Evolutionary conservation across 2,888 invertebrate genomes (phyloP).

Genomic region (Heterodera filipjevi): DNA sequence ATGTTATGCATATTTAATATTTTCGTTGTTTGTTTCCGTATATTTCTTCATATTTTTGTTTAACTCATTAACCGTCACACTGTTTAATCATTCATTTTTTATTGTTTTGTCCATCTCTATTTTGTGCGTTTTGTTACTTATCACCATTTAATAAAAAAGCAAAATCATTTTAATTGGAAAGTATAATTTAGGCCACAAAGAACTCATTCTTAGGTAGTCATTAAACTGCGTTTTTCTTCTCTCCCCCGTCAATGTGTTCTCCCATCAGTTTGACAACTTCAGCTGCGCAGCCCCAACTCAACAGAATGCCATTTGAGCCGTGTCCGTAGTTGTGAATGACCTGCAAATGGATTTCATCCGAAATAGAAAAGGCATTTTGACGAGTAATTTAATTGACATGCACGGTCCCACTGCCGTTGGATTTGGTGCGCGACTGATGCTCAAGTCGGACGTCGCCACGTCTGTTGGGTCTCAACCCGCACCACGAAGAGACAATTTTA

Average conservation of each 20-base stretch:
- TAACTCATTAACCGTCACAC: no score
- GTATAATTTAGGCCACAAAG: no score
- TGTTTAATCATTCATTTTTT: no score
- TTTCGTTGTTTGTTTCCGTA: no score
- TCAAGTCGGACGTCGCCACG: conserved; percentile 45
- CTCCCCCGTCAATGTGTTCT: neutral
- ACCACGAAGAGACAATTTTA: conserved; percentile 52
- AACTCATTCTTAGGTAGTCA: no score
- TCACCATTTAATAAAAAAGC: no score
- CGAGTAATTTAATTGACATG: conserved; percentile 18
- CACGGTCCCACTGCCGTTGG: neutral
- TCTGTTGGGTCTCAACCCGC: conserved; percentile 51
- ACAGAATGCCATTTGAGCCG: conserved; percentile 59
- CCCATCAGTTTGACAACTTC: conserved; percentile 40
- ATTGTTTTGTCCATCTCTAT: no score
- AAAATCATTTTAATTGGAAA: no score
- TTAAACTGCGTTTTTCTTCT: neutral
- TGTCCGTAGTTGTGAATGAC: conserved; percentile 61
- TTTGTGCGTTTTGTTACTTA: no score
- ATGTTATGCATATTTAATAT: no score
- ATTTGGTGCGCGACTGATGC: conserved; percentile 18
- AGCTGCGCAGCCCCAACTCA: conserved; percentile 57
- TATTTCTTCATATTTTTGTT: no score
- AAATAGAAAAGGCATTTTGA: no score
- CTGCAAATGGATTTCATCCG: conserved; percentile 35